Conservation (phyloP, 1,140 invertebrate species). For the Gryllus bimaculatus region DNA sequence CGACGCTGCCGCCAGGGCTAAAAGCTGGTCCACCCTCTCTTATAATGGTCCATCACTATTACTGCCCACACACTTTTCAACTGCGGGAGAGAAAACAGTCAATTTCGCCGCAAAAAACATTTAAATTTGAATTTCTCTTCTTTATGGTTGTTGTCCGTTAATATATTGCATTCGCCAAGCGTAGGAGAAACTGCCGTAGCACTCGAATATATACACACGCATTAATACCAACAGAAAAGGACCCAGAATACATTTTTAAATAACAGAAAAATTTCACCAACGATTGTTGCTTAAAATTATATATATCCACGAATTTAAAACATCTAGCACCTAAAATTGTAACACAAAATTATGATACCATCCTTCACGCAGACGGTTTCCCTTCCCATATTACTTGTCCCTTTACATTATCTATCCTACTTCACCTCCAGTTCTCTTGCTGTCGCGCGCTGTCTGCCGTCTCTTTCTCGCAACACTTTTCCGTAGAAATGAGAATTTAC, state of each 20-base stretch:
- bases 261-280: neutral
- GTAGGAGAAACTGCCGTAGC: neutral
- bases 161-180: neutral
- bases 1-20: neutral
- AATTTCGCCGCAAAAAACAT: neutral
- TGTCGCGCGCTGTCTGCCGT: neutral
- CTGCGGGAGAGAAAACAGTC: neutral
- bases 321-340: constrained; percentile 1
- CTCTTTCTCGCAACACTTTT: neutral
- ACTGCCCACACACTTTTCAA: neutral
- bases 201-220: neutral
- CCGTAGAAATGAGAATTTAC: neutral
- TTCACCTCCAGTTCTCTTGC: neutral
- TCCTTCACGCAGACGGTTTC: neutral
- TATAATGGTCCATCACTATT: neutral
- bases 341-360: constrained; percentile 1
- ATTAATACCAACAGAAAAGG: neutral
- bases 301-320: neutral
- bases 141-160: neutral
- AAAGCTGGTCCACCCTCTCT: neutral
- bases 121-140: constrained; percentile 6
- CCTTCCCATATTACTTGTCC: neutral
- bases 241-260: neutral
- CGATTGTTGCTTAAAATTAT: constrained; percentile 1
- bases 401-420: neutral